A percentile compares a stretch with the other conserved stretches of the same genome.
phyloP scores from a whole-genome alignment of 2,888 invertebrate species.

The Rotaria macrura region DNA sequence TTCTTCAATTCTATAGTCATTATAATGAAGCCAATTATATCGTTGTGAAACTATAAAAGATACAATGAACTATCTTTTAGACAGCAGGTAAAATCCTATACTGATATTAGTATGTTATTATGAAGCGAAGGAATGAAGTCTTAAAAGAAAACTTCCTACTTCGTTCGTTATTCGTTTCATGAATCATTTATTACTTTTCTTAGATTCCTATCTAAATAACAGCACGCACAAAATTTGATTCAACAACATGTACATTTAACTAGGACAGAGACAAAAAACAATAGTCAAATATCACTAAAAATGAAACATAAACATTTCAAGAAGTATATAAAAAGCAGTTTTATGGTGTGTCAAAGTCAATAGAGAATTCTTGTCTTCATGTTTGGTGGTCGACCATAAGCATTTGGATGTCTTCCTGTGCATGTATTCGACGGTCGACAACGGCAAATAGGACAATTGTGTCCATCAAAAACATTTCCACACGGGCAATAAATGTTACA shows the following conservation, averaged over 20 bases:
- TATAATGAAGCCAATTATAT: no score
- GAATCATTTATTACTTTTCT: no score
- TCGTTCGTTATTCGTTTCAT: no score
- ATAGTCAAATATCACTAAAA: neutral
- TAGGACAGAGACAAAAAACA: neutral
- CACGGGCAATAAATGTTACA: neutral
- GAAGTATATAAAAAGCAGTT: neutral
- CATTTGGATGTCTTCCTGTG: neutral
- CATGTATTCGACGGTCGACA: neutral
- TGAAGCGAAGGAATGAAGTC: no score
- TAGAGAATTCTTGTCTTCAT: neutral
- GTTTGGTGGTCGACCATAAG: neutral
- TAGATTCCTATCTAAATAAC: no score
- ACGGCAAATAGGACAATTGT: neutral
- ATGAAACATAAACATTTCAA: neutral
- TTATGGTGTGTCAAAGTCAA: neutral
- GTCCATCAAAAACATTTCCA: neutral
- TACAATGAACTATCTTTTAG: no score
- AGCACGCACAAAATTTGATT: neutral
- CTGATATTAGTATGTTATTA: no score
- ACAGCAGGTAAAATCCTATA: no score
- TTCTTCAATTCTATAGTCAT: no score
- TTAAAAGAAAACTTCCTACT: no score
- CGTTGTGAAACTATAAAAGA: no score
- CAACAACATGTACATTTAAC: neutral